Evolutionary conservation across 1,140 invertebrate species (phyloP).

Genomic region (Tetramorium alpestre): DNA sequence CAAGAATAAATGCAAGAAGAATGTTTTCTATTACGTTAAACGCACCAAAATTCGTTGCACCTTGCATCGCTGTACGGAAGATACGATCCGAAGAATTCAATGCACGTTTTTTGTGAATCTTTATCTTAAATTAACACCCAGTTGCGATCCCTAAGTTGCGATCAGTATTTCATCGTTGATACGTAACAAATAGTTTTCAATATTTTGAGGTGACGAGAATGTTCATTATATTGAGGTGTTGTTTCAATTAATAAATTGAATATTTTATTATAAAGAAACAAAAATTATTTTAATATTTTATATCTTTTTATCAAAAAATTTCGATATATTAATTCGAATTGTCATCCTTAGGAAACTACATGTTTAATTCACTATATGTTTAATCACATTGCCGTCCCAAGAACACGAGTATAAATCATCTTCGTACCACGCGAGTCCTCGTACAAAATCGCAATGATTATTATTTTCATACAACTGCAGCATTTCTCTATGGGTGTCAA

Average conservation of each 20-base stretch:
- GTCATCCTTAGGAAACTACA: neutral
- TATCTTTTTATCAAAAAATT: neutral
- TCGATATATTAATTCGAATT: neutral
- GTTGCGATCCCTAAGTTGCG: neutral
- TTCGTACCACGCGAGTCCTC: slow-evolving; percentile 81
- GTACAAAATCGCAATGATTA: slow-evolving; percentile 80
- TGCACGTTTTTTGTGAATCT: neutral
- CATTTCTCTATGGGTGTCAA: slow-evolving; percentile 73
- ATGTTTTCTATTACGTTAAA: slow-evolving; percentile 10
- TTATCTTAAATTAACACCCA: neutral
- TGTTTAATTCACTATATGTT: slow-evolving; percentile 74
- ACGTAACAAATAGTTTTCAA: neutral
- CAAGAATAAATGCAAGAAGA: slow-evolving; percentile 22
- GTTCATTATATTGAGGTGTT: slow-evolving; percentile 26
- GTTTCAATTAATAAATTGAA: slow-evolving; percentile 18
- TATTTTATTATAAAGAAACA: slow-evolving; percentile 21
- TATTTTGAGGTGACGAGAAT: neutral
- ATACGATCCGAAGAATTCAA: neutral
- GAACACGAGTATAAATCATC: slow-evolving; percentile 80
- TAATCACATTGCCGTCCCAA: slow-evolving; percentile 81
- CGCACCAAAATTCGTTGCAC: neutral
- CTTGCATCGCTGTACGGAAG: neutral
- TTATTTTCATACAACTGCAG: slow-evolving; percentile 72
- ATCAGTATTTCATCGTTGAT: slow-evolving; percentile 34
- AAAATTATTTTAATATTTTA: neutral